Evolutionary conservation across 2,797 vertebrate species (phyloP).

Genomic region (Siniperca undulata): DNA sequence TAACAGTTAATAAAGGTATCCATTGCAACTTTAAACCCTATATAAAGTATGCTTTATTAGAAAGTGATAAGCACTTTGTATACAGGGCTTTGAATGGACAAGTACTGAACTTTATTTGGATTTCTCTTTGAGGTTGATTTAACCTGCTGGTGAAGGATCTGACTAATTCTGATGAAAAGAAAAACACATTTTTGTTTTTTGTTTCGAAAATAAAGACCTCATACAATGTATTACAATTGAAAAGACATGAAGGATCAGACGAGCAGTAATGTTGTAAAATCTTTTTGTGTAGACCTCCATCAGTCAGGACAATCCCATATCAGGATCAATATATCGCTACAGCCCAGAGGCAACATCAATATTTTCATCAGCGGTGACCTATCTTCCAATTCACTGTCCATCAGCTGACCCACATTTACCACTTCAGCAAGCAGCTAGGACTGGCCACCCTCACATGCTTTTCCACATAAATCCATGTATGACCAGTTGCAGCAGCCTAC

Average conservation of each 20-base stretch:
- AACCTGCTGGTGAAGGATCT: neutral
- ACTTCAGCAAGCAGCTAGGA: constrained; percentile 46
- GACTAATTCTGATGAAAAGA: neutral
- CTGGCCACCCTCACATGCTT: constrained; percentile 18
- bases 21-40: neutral
- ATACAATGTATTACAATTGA: too few species aligned
- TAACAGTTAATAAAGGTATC: neutral
- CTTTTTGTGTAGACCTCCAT: neutral
- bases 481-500: neutral
- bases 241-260: neutral
- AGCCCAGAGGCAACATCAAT: constrained; percentile 75
- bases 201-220: neutral
- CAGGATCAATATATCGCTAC: constrained; percentile 64
- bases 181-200: neutral
- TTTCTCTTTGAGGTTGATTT: neutral
- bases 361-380: constrained; percentile 67
- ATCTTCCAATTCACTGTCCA: constrained; percentile 11
- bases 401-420: constrained; percentile 61
- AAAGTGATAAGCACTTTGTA: neutral
- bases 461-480: neutral
- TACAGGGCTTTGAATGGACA: neutral
- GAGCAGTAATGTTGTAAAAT: neutral
- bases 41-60: neutral
- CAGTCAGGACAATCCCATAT: constrained; percentile 31
- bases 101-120: neutral